phyloP scores from a whole-genome alignment of 2,113 vertebrate genomes.

The Archilochus colubris region DNA sequence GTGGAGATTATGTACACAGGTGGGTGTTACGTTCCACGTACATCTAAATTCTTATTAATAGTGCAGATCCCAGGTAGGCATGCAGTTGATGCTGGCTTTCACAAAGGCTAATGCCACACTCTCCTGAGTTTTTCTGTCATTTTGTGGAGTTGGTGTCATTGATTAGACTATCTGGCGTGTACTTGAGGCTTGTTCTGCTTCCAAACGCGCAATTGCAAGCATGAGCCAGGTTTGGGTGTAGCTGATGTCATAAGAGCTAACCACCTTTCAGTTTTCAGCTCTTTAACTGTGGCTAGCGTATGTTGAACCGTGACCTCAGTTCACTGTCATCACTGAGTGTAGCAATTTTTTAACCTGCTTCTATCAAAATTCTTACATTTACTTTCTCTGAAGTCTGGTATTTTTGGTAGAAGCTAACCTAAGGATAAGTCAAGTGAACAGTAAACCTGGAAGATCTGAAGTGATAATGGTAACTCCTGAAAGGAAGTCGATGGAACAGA shows the following conservation, averaged over 20 bases:
- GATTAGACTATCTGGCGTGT: neutral
- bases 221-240: neutral
- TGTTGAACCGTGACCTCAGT: rapidly evolving
- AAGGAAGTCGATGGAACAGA: neutral
- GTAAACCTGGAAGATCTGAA: neutral
- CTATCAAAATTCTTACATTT: neutral
- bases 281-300: too few relatives aligned
- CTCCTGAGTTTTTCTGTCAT: neutral
- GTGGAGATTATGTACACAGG: neutral
- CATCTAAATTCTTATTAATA: rapidly evolving
- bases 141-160: rapidly evolving
- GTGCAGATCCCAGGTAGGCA: neutral
- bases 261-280: neutral
- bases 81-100: too few relatives aligned
- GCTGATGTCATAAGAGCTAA: too few relatives aligned
- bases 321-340: neutral
- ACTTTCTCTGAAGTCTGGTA: neutral
- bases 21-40: neutral
- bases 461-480: neutral
- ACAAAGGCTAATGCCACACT: rapidly evolving
- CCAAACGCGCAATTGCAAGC: rapidly evolving
- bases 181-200: neutral
- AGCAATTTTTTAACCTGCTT: neutral
- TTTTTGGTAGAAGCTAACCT: neutral
- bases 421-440: neutral